phyloP scores from a whole-genome alignment of 1,140 invertebrate species.

The Epicauta chinensis region DNA sequence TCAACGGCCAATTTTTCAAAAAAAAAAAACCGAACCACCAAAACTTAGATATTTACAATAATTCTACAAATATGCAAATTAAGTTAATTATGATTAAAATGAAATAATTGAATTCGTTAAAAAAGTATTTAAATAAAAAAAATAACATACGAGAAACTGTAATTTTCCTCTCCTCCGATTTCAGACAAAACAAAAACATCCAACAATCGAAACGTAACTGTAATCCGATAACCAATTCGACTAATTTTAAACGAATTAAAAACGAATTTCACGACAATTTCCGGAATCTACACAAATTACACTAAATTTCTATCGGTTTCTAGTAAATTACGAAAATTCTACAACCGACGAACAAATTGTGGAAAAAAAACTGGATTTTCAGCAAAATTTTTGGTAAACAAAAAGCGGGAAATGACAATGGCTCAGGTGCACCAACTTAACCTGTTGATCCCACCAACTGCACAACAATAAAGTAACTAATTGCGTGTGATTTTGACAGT shows the following conservation, averaged over 20 bases:
- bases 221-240: neutral
- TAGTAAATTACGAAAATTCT: neutral
- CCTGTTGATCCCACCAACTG: no score
- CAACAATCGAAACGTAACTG: neutral
- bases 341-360: neutral
- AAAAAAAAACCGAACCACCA: constrained; percentile 1
- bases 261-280: neutral
- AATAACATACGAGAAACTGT: neutral
- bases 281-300: no score
- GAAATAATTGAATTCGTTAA: no score
- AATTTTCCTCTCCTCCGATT: neutral
- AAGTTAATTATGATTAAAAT: no score
- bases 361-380: neutral
- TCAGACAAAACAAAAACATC: neutral
- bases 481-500: no score
- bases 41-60: neutral
- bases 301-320: no score
- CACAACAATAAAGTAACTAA: no score
- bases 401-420: constrained; percentile 13
- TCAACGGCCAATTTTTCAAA: no score
- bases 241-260: neutral
- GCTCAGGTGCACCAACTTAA: constrained; percentile 3
- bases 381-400: constrained; percentile 11
- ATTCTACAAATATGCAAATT: no score
- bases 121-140: neutral